Evolutionary conservation across 2,113 vertebrate genomes (phyloP).

Genomic region (Corythoichthys intestinalis): DNA sequence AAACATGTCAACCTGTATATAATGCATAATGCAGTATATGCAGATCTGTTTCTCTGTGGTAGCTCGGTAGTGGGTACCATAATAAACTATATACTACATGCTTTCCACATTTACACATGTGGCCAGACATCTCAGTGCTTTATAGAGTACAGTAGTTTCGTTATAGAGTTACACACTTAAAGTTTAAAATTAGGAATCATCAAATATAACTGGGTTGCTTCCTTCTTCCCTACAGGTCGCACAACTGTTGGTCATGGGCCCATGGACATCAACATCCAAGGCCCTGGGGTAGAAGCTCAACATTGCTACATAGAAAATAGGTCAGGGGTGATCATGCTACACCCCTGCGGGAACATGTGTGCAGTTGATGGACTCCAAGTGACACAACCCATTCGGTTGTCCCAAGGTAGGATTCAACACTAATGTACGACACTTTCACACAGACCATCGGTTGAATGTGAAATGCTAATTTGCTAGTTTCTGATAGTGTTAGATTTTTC

Average conservation of each 20-base stretch:
- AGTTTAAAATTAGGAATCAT: background rate
- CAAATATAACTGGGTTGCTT: background rate
- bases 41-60: too few species aligned
- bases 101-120: background rate
- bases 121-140: background rate
- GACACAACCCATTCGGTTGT: conserved; percentile 78
- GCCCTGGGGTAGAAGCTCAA: conserved; percentile 78
- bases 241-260: conserved; percentile 82
- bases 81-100: background rate
- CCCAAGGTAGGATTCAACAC: conserved; percentile 78
- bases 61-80: background rate
- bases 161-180: background rate
- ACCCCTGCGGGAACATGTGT: conserved; percentile 88
- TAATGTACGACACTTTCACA: background rate
- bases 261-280: conserved; percentile 83
- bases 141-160: background rate
- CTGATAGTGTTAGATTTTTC: background rate
- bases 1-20: background rate
- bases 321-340: conserved; percentile 78
- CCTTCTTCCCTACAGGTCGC: conserved; percentile 66
- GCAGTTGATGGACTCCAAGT: conserved; percentile 79
- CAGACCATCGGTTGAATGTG: background rate
- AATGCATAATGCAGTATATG: too few species aligned
- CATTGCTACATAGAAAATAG: conserved; percentile 92
- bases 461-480: background rate